These are phyloP conservation scores for Protomyctophum bolini DNA, from an alignment of 2,113 vertebrate species.

Conservation along the genomic window DNA sequence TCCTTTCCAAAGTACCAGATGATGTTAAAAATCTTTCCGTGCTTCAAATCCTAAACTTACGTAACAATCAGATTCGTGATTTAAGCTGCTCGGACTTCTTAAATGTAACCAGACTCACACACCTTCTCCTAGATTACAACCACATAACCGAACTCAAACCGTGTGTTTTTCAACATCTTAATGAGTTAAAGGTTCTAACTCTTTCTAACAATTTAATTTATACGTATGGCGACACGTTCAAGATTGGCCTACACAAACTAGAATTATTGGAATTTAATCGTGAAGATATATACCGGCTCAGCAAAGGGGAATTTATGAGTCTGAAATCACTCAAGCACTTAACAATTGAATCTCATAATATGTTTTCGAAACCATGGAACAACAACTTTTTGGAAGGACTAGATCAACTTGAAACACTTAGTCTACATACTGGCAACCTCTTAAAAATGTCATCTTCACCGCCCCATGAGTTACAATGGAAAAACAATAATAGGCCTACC, in stretches of 20 bases:
- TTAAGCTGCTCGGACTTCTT: constrained; percentile 43
- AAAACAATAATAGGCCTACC: too few species aligned
- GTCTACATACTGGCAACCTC: too few species aligned
- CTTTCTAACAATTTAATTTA: constrained; percentile 45
- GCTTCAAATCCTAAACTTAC: constrained; percentile 53
- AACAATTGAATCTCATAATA: too few species aligned
- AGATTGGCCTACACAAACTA: constrained; percentile 32
- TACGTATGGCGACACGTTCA: constrained; percentile 31
- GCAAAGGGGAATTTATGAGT: constrained; percentile 26
- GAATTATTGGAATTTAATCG: constrained; percentile 8
- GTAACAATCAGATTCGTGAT: constrained; percentile 40
- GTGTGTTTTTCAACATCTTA: constrained; percentile 1
- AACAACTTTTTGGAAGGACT: constrained; percentile 11
- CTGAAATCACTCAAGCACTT: too few species aligned
- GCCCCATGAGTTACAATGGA: too few species aligned
- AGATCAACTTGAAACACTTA: constrained; percentile 12
- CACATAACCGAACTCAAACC: constrained; percentile 28
- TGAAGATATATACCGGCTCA: not conserved
- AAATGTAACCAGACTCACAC: constrained; percentile 40
- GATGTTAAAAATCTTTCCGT: constrained; percentile 20
- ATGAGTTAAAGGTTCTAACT: constrained; percentile 34
- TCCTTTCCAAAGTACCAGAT: constrained; percentile 23
- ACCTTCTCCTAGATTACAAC: constrained; percentile 48
- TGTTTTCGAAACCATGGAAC: constrained; percentile 21
- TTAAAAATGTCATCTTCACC: too few species aligned